phyloP scores from a whole-genome alignment of 2,888 invertebrate species.

The Eupithecia subumbrata region DNA sequence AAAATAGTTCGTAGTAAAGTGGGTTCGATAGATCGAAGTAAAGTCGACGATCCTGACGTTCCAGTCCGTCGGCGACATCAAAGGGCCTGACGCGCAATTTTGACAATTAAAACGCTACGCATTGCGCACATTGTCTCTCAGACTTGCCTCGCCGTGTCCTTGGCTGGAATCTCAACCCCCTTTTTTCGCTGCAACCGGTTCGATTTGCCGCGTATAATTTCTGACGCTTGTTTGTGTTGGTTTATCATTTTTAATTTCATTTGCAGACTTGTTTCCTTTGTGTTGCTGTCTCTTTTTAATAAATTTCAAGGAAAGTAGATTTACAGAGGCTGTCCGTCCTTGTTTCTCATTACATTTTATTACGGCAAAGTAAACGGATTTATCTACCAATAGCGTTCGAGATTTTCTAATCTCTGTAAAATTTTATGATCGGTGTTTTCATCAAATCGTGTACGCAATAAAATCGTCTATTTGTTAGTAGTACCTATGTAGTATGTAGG shows the following conservation, averaged over 20 bases:
- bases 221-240: slow-evolving; percentile 43
- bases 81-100: slow-evolving; percentile 71
- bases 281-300: slow-evolving; percentile 50
- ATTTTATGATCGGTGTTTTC: slow-evolving; percentile 64
- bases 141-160: slow-evolving; percentile 66
- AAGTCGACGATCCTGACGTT: slow-evolving; percentile 34
- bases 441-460: slow-evolving; percentile 61
- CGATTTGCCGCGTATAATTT: slow-evolving; percentile 61
- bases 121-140: slow-evolving; percentile 70
- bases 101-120: slow-evolving; percentile 81
- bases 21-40: slow-evolving; percentile 39
- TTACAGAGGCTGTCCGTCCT: slow-evolving; percentile 27
- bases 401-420: slow-evolving; percentile 48
- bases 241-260: slow-evolving; percentile 43
- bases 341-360: slow-evolving; percentile 36
- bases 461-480: slow-evolving; percentile 61
- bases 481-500: slow-evolving; percentile 43
- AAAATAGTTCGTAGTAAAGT: slow-evolving; percentile 35
- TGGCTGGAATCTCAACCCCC: slow-evolving; percentile 72
- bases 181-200: slow-evolving; percentile 69
- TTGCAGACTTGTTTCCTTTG: slow-evolving; percentile 47
- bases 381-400: slow-evolving; percentile 42
- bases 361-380: slow-evolving; percentile 36
- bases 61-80: slow-evolving; percentile 66
- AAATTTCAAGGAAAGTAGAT: slow-evolving; percentile 27